A percentile compares a stretch with the other conserved stretches of the same genome.
These are phyloP conservation scores for Loris lydekkerianus DNA, from an alignment of 2,797 vertebrate genomes.

Conservation along the genomic window DNA sequence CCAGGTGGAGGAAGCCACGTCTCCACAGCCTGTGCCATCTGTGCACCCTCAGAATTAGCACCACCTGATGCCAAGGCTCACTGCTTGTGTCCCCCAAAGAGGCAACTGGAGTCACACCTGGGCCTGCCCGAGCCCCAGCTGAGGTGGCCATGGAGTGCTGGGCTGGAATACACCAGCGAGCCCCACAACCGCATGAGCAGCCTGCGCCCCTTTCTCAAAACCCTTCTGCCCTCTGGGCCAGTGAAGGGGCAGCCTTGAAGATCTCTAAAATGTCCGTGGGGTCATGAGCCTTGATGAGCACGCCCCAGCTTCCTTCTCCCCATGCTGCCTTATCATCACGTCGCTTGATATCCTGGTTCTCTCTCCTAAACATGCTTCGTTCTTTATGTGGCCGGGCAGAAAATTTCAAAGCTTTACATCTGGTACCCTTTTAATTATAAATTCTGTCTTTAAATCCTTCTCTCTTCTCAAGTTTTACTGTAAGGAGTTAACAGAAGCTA, in stretches of 20 bases:
- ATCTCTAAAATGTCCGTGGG: not conserved
- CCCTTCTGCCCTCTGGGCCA: not conserved
- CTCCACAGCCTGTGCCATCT: too few relatives aligned
- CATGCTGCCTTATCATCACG: not conserved
- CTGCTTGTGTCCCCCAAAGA: too few relatives aligned
- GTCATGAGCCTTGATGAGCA: not conserved
- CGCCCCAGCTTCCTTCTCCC: not conserved
- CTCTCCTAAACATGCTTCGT: not conserved
- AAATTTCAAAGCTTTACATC: not conserved
- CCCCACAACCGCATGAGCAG: not conserved
- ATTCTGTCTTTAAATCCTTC: not conserved
- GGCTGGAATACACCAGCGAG: too few relatives aligned
- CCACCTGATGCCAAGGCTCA: too few relatives aligned
- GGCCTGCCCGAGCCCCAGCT: too few relatives aligned
- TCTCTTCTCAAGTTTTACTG: not conserved
- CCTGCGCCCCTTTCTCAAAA: not conserved
- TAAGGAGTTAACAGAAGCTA: not conserved
- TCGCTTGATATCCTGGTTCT: not conserved
- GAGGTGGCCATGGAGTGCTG: too few relatives aligned
- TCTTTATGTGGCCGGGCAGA: not conserved
- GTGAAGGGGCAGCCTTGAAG: not conserved
- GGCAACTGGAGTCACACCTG: too few relatives aligned
- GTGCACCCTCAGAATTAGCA: too few relatives aligned
- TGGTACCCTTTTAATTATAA: not conserved
- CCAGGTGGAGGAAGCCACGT: too few relatives aligned